These are phyloP conservation scores for Lampris incognitus DNA, from an alignment of 2,113 vertebrate genomes.

Conservation along the genomic window DNA sequence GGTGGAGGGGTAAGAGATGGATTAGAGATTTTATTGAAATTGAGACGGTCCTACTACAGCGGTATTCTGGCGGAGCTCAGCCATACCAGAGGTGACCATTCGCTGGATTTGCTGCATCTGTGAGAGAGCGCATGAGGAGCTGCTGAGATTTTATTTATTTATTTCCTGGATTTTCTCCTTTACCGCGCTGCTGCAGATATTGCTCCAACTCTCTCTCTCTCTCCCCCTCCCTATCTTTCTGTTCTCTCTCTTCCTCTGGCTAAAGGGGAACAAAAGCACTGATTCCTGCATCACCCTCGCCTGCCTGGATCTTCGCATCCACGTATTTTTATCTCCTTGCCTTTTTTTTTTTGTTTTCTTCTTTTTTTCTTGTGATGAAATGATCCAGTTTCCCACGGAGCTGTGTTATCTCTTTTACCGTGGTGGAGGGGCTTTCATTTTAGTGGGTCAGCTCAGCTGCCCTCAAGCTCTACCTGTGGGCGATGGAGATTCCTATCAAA, in stretches of 20 bases:
- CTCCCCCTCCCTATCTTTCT: slow-evolving; percentile 38
- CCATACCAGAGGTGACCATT: slow-evolving; percentile 56
- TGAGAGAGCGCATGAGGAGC: slow-evolving; percentile 64
- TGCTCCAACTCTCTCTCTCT: slow-evolving; percentile 56
- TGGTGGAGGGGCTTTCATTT: slow-evolving; percentile 73
- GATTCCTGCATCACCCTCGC: slow-evolving; percentile 62
- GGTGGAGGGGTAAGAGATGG: slow-evolving; percentile 66
- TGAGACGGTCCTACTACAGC: slow-evolving; percentile 49
- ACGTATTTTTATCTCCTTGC: slow-evolving; percentile 44
- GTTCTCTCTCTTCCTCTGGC: slow-evolving; percentile 49
- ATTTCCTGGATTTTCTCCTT: slow-evolving; percentile 78
- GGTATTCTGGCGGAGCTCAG: slow-evolving; percentile 58
- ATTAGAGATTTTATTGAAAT: slow-evolving; percentile 44
- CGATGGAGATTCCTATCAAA: slow-evolving; percentile 77
- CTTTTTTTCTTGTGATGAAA: slow-evolving; percentile 62
- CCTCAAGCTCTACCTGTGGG: slow-evolving; percentile 80
- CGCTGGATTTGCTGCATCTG: slow-evolving; percentile 58
- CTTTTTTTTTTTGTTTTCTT: slow-evolving; percentile 26
- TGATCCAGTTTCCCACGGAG: slow-evolving; percentile 70
- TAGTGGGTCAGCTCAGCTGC: slow-evolving; percentile 76
- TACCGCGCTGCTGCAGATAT: slow-evolving; percentile 81
- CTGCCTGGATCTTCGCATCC: slow-evolving; percentile 43
- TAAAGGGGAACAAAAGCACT: slow-evolving; percentile 73
- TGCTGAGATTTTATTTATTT: slow-evolving; percentile 79
- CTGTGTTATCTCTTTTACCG: slow-evolving; percentile 67